Conservation (phyloP, 2,797 vertebrate species). For the Peromyscus nudipes region DNA sequence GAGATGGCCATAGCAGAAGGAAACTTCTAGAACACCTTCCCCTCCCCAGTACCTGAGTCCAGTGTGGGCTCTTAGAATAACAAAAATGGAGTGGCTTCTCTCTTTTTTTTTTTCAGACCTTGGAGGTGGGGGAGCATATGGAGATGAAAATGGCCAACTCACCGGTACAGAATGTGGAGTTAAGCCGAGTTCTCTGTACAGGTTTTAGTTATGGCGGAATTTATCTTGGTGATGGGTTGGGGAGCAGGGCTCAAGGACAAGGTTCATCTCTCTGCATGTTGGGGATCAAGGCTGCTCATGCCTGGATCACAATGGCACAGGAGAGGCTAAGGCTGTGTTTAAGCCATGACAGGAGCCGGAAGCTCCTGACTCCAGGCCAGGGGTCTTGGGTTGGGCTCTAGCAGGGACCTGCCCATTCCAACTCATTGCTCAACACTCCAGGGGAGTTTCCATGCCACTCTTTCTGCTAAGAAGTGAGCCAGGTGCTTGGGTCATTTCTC, state of each 20-base stretch:
- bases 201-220: not conserved
- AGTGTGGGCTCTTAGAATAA: not conserved
- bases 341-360: not conserved
- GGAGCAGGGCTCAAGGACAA: not conserved
- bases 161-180: constrained; percentile 64
- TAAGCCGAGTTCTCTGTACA: not conserved
- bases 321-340: not conserved
- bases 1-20: not conserved
- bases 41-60: not conserved
- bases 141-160: constrained; percentile 52
- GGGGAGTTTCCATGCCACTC: not conserved
- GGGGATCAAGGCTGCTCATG: not conserved
- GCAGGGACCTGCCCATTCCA: not conserved
- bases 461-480: constrained; percentile 5
- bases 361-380: not conserved
- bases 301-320: not conserved
- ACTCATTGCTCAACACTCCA: not conserved
- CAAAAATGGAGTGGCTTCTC: not conserved
- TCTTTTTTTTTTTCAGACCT: not conserved
- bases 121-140: not conserved
- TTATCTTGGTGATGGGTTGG: constrained; percentile 29
- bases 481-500: not conserved
- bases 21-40: constrained; percentile 5
- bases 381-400: not conserved
- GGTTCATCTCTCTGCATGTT: not conserved